A percentile compares a stretch with the other conserved stretches of the same genome.
Evolutionary conservation across 2,888 invertebrate species (phyloP).

Genomic region (Aplocera efformata): DNA sequence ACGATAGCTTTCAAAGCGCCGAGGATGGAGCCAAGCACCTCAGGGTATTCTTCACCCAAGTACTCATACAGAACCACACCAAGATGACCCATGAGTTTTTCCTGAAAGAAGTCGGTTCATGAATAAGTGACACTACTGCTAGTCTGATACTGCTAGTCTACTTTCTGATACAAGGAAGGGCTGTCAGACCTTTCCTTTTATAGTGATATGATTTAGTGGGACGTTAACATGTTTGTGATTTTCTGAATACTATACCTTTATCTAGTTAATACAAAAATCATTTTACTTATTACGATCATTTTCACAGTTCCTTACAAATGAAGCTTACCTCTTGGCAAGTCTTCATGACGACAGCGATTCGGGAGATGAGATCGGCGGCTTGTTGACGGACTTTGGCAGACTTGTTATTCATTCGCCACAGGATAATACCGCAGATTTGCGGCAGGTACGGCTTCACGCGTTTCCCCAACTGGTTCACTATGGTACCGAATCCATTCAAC

Average conservation of each 20-base stretch:
- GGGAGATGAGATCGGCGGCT: conserved; percentile 98
- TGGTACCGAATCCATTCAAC: conserved; percentile 99
- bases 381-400: conserved; percentile 99
- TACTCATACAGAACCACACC: conserved; percentile 99
- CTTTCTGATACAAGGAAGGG: too few relatives aligned
- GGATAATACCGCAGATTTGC: conserved; percentile 99
- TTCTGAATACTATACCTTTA: too few relatives aligned
- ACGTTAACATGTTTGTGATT: too few relatives aligned
- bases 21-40: conserved; percentile 98
- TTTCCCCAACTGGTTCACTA: conserved; percentile 98
- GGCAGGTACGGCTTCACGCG: conserved; percentile 99
- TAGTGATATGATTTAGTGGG: too few relatives aligned
- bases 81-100: conserved; percentile 99
- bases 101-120: conserved; percentile 69
- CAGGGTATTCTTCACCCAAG: conserved; percentile 99
- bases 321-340: conserved; percentile 94
- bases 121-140: neutral
- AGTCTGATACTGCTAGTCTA: too few relatives aligned
- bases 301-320: too few relatives aligned
- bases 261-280: too few relatives aligned
- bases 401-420: conserved; percentile 99
- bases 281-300: too few relatives aligned
- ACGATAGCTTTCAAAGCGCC: conserved; percentile 99
- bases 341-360: conserved; percentile 99
- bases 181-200: too few relatives aligned